Evolutionary conservation across 2,888 invertebrate genomes (phyloP).

Genomic region (Ormyrus thymus): DNA sequence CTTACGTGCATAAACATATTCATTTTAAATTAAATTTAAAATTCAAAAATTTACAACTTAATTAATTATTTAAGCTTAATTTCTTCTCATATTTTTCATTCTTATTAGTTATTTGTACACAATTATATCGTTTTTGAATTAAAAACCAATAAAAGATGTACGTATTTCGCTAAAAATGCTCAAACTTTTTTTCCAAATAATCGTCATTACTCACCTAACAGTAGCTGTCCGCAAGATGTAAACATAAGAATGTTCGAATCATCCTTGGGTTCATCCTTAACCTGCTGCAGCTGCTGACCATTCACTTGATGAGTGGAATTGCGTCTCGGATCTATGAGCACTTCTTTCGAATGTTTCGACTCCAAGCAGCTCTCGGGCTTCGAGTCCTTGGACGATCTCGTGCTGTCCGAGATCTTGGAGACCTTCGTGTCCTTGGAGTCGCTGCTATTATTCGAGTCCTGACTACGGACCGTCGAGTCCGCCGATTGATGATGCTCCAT

Average conservation of each 20-base stretch:
- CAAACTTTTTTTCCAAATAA: too few relatives aligned
- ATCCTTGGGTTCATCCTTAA: slow-evolving; percentile 61
- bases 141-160: neutral
- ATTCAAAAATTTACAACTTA: too few relatives aligned
- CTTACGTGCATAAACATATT: too few relatives aligned
- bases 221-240: slow-evolving; percentile 70
- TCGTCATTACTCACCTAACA: slow-evolving; percentile 63
- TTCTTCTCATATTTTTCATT: too few relatives aligned
- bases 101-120: too few relatives aligned
- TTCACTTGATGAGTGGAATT: slow-evolving; percentile 59
- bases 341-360: slow-evolving; percentile 72
- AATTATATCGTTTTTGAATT: neutral
- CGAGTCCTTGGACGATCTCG: slow-evolving; percentile 60
- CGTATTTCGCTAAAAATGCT: neutral
- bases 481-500: slow-evolving; percentile 47
- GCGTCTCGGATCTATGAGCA: slow-evolving; percentile 66
- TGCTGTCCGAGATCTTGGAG: slow-evolving; percentile 59
- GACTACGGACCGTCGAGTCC: slow-evolving; percentile 72
- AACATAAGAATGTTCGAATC: slow-evolving; percentile 70
- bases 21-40: too few relatives aligned
- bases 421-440: slow-evolving; percentile 64
- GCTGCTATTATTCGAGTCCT: slow-evolving; percentile 69
- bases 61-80: too few relatives aligned
- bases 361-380: slow-evolving; percentile 70
- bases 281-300: slow-evolving; percentile 52